phyloP scores from a whole-genome alignment of 2,797 vertebrate genomes.

The Cygnus olor region DNA sequence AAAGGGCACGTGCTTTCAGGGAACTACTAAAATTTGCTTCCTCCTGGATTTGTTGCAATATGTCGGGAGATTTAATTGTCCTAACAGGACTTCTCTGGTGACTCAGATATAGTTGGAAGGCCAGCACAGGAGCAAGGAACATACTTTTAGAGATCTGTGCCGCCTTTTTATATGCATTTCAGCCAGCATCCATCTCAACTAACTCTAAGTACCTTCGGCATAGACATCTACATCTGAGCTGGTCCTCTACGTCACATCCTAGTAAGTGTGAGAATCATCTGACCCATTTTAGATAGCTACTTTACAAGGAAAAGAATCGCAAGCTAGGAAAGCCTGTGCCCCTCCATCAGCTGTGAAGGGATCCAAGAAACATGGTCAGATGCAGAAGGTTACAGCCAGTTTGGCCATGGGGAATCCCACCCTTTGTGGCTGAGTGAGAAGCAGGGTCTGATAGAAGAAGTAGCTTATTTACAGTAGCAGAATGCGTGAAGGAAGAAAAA shows the following conservation, averaged over 20 bases:
- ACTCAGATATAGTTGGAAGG: background rate
- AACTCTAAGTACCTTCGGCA: background rate
- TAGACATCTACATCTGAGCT: background rate
- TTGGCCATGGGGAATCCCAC: background rate
- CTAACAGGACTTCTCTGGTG: background rate
- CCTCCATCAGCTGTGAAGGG: background rate
- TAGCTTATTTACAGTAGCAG: background rate
- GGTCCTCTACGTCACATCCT: background rate
- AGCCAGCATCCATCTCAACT: background rate
- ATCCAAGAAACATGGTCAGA: accelerated
- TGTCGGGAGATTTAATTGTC: background rate
- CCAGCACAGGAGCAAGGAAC: background rate
- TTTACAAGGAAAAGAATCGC: background rate
- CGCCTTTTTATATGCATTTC: background rate
- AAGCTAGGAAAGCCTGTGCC: background rate
- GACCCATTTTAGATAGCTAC: background rate
- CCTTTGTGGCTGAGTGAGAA: background rate
- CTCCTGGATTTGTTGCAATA: background rate
- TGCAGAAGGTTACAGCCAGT: background rate
- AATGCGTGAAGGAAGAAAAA: background rate
- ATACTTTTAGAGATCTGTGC: background rate
- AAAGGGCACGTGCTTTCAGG: background rate
- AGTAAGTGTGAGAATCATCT: background rate
- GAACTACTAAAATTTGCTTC: background rate
- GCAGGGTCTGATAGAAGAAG: background rate